Conservation (phyloP, 2,797 vertebrate genomes). For the Tangara arthus region DNA sequence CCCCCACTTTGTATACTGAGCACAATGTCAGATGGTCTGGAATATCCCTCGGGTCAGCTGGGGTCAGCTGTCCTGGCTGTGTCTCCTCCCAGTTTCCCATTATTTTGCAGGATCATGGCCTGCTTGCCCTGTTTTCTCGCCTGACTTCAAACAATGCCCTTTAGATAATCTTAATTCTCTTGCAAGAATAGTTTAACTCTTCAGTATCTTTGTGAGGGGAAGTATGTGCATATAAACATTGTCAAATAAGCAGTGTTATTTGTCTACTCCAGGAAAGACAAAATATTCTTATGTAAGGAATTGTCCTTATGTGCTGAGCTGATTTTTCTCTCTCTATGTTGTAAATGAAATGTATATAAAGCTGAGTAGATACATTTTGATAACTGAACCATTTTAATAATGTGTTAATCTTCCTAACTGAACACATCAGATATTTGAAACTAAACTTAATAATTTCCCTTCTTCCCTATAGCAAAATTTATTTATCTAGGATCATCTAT, state of each 20-base stretch:
- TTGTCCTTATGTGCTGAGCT: not conserved
- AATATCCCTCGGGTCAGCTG: not conserved
- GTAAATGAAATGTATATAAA: not conserved
- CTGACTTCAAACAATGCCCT: not conserved
- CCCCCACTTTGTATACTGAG: not conserved
- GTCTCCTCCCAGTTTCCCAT: not conserved
- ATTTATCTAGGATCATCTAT: conserved; percentile 37
- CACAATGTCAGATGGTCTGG: not conserved
- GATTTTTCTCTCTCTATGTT: not conserved
- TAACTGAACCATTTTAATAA: not conserved
- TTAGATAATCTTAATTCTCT: not conserved
- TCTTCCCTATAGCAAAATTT: conserved; percentile 25
- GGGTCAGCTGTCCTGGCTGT: not conserved
- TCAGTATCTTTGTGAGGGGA: not conserved
- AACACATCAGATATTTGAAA: not conserved
- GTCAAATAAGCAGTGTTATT: not conserved
- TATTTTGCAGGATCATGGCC: not conserved
- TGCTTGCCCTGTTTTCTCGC: not conserved
- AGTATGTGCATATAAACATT: not conserved
- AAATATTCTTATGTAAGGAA: not conserved
- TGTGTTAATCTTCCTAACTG: conserved; percentile 3
- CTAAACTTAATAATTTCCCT: not conserved
- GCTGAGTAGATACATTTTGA: not conserved
- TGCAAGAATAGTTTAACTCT: not conserved
- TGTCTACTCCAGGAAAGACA: not conserved